Base-by-base conservation (phyloP, 2,113 vertebrate species). In the Syngnathoides biaculeatus region DNA sequence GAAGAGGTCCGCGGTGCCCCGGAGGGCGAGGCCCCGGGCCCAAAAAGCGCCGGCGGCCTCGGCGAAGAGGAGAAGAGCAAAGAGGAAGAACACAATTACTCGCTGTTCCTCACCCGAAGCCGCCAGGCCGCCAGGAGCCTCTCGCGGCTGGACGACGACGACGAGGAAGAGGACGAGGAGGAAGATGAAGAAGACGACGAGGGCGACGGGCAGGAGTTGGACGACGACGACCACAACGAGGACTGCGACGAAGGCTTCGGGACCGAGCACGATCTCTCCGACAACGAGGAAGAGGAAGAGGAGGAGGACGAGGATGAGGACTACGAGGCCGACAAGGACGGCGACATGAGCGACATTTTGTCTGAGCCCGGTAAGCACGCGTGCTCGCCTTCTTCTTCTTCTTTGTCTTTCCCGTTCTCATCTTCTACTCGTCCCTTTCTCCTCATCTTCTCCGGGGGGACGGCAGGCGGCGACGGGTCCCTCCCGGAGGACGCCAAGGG, bases 41-140 rank as follows among this genome's bases (percentile, higher is more conserved):
- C 0, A 78, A 61, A 2, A 77, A n/a, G 65, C 0, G 64, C 71
- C 35, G 17, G 50, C 8, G 56, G 56, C 0, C 55, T 58, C 0
- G 26, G 38, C 11, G 65, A 64, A 24, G 45, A 17, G 0, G 95
- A 97, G 89, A 97, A 98, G 84, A 96, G 93, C 82, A 98, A 98
- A 63, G 97, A 99, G 88, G 96, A 99, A 86, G 97, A 99, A 85
- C 97, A 99, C 93, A 99, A 99, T 87, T 99, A 99, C 30, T 99
- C 96, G 7, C 93, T 98, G 45, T 98, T 98, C 81, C 91, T 98
- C 72, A 95, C 94, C 17, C 94, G 94, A 67, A 83, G 82, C 66
- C 78, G 93, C 80, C 89, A 92, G 56, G 94, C 94, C 0, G 88
- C 88, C 66, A 92, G 91, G 68, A 38, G 71, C 26, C 75, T 68